Base-by-base conservation (phyloP, 2,797 vertebrate genomes). In the Typhlichthys subterraneus region DNA sequence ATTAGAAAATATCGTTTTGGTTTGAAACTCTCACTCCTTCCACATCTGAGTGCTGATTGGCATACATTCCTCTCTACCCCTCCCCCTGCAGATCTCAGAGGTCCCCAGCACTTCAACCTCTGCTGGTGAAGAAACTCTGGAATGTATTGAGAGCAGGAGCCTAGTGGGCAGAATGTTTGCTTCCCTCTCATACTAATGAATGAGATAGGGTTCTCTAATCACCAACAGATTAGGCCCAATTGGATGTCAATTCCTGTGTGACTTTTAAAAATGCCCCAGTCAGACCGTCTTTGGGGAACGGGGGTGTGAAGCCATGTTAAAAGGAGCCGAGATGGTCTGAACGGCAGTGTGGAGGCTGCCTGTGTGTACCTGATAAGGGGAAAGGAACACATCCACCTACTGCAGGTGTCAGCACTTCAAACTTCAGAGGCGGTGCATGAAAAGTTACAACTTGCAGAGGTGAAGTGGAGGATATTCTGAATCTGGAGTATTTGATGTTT, bases 331-430 rank as follows among this genome's bases (percentile, higher is more conserved):
- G 48, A 56, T 49, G 63, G 79, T 79, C 76, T 75, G 12, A 69
- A 66, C 66, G 61, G 70, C 78, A 65, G 72, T 76, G 74, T 60
- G 79, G 4, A 82, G 74, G 81, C 79, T 45, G 83, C 79, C 88
- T 89, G 87, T 58, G 69, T 66, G 79, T 79, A 77, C 64, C 67
- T 70, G 89, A 90, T 90, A 90, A 90, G 83, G 73, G 67, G 67
- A 11, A 65, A 69, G 79, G 81, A 75, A 85, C 77, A 72, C 59
- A 61, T 77, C 80, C 46, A 80, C 74, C 81, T 58, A 67, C 81
- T 85, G 80, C 80, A 87, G 78, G 84, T 83, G 82, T 89, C 87
- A 86, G 81, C 82, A 86, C 85, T 87, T 89, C 86, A 89, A 87
- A 85, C 72, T 77, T 80, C 76, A 81, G 49, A 82, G 63, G 65